Conservation (phyloP, 1,140 invertebrate species). For the Panonychus citri region DNA sequence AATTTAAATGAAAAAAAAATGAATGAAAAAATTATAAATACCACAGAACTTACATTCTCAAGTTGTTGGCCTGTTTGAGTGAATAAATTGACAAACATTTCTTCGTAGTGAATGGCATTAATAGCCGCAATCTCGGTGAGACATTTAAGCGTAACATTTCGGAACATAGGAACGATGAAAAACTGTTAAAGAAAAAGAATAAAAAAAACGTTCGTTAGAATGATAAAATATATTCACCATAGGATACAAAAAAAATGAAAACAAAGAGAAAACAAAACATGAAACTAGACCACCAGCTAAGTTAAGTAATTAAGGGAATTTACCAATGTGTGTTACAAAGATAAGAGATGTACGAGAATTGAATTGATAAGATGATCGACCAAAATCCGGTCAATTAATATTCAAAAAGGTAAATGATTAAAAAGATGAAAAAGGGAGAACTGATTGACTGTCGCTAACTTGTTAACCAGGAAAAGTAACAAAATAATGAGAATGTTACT, state of each 20-base stretch:
- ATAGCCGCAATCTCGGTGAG: constrained; percentile 65
- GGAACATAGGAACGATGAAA: constrained; percentile 85
- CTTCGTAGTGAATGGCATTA: constrained; percentile 52
- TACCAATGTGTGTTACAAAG: too few species aligned
- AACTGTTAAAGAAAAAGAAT: constrained; percentile 34
- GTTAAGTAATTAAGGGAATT: too few species aligned
- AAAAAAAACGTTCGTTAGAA: constrained; percentile 17
- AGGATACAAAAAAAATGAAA: not conserved
- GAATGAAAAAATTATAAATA: not conserved
- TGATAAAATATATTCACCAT: not conserved
- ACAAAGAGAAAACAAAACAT: not conserved
- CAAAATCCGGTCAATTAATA: too few species aligned
- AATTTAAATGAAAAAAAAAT: constrained; percentile 1
- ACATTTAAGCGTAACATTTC: constrained; percentile 94
- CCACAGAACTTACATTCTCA: constrained; percentile 27
- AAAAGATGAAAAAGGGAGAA: too few species aligned
- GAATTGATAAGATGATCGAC: too few species aligned
- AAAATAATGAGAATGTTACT: too few species aligned
- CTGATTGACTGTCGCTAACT: too few species aligned
- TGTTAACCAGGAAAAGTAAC: too few species aligned
- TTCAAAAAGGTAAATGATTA: too few species aligned
- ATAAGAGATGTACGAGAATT: too few species aligned
- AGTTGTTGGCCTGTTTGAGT: constrained; percentile 71
- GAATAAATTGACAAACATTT: constrained; percentile 68
- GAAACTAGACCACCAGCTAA: too few species aligned